Base-by-base conservation (phyloP, 2,888 invertebrate species). In the Synanthedon formicaeformis region DNA sequence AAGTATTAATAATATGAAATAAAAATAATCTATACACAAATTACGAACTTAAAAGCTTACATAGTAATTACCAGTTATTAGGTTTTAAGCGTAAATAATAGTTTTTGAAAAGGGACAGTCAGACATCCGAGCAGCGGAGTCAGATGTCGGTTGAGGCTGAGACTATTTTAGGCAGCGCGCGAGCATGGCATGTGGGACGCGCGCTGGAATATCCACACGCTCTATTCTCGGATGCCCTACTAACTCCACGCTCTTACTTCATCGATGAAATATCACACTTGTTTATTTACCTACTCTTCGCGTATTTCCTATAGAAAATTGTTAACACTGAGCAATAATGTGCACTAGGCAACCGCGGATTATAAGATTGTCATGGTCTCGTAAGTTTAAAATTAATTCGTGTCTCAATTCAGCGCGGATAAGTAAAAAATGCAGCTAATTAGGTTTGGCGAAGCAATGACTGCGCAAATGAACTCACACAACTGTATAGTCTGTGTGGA, bases 211-310 rank as follows among this genome's bases (percentile, higher is more conserved):
- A 81, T 75, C 75, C 73, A 48, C 73, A n/a, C 62, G 66, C 65
- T 71, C 78, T 86, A 86, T 86, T 84, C 75, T 76, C 53, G 71
- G 78, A 70, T 79, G 82, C 73, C 84, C 83, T 81, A 83, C 77
- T 77, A 75, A 83, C 74, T 60, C 57, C 60, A 57, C 55, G 55
- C 58, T 66, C 64, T 69, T 67, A 71, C 68, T 72, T 69, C 72
- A 71, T 70, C 65, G 58, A 61, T 62, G 49, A 49, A 49, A 49
- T 49, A 49, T 49, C 12, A 49, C 11, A 49, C 49, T 49, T 49
- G 49, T 49, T 49, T 49, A 49, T 18, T 53, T 23, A 14, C 13
- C 11, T 54, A 49, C 12, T 49, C 49, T 23, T 18, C 49, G 12
- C 16, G 12, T 48, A 48, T 8, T 8, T 18, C 4, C 2, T 49